Evolutionary conservation across 2,888 invertebrate genomes (phyloP), one percentile per base, ranked within the genome.

Genomic region (Hipparchia sbordonii): DNA sequence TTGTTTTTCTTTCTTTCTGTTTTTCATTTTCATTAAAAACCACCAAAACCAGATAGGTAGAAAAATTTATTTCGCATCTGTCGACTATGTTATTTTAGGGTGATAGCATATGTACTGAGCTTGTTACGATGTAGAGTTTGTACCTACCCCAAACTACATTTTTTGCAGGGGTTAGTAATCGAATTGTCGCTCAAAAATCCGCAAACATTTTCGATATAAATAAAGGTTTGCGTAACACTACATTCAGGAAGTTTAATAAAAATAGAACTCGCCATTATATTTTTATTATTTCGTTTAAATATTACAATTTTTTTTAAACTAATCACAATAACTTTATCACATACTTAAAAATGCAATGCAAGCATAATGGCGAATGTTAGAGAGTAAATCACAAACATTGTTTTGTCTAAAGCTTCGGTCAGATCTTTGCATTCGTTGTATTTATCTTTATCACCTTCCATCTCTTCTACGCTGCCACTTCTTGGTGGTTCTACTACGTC

Each of bases 401-500:
- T 52, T 77, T 87, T 91, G 70, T 93, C 93, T 2, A 92, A 54
- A 0, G 86, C 85, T 71, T 88, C 87, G 0, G 90, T 90, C 2
- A 92, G 71, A 72, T 91, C 91, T 56, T 79, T 84, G 54, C 80
- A 82, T 39, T 87, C 87, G 2, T 85, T 84, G 54, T 81, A 82
- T 1, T 78, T 78, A 2, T 72, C 77, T 2, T 77, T 77, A 1
- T 92, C 92, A 33, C 82, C 82, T 68, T 91, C 85, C 91, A 92
- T 91, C 71, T 90, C 90, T 79, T 91, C 92, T 0, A 91, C 72
- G 1, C 82, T 82, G 2, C 82, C 80, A 7, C 82, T 82, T 62
- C 85, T 82, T 2, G 86, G 79, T 9, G 79, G 60, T 0, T 78
- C 77, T 0, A 79, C 76, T 0, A 87, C 87, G 8, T 91, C 91